These are phyloP conservation scores for Stramonita haemastoma DNA, from an alignment of 2,888 invertebrate species.

Conservation along the genomic window DNA sequence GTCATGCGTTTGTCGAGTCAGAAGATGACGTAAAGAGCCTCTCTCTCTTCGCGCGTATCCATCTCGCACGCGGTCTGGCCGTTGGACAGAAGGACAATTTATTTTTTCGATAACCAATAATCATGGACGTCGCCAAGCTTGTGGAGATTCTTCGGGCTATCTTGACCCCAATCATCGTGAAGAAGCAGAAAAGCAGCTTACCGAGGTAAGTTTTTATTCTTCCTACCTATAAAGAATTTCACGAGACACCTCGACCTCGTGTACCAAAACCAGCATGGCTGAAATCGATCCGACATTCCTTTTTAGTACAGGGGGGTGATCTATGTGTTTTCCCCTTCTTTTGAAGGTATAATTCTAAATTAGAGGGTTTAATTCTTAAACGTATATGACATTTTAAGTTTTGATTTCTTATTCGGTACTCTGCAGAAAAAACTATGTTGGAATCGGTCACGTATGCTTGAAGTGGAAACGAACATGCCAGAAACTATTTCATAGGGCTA, in stretches of 20 bases:
- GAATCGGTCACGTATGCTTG: too few relatives aligned
- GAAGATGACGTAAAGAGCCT: conserved; percentile 27
- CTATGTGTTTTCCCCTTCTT: too few relatives aligned
- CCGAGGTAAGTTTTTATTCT: conserved; percentile 64
- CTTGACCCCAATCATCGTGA: conserved; percentile 92
- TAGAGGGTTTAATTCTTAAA: too few relatives aligned
- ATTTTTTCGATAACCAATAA: conserved; percentile 33
- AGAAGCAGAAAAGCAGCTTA: conserved; percentile 84
- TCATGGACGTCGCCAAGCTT: conserved; percentile 83
- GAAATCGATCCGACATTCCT: too few relatives aligned
- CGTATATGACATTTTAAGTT: too few relatives aligned
- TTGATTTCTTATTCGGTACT: too few relatives aligned
- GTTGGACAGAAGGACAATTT: conserved; percentile 41
- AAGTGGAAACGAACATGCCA: too few relatives aligned
- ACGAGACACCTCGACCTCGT: not conserved
- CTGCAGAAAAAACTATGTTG: too few relatives aligned
- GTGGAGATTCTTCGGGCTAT: conserved; percentile 91
- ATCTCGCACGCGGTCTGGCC: conserved; percentile 55
- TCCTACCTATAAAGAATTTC: not conserved
- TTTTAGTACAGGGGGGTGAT: too few relatives aligned
- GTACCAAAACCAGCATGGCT: not conserved
- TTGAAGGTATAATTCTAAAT: too few relatives aligned
- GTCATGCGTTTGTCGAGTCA: not conserved
- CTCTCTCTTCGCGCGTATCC: conserved; percentile 39
- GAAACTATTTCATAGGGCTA: too few relatives aligned